Evolutionary conservation across 2,113 vertebrate species (phyloP).

Genomic region (Corythaeola cristata): DNA sequence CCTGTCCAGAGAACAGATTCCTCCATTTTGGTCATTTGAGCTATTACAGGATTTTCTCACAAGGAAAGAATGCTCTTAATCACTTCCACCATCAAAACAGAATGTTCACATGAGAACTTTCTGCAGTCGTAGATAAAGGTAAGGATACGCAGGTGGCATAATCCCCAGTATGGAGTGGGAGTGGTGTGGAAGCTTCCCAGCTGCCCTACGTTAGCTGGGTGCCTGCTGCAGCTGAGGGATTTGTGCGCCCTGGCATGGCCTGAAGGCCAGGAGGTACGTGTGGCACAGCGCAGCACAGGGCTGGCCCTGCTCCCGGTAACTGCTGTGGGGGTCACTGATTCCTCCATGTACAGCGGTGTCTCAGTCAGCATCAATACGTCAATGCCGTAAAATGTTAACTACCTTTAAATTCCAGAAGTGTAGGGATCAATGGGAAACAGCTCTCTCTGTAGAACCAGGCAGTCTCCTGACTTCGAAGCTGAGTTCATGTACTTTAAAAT

Average conservation of each 20-base stretch:
- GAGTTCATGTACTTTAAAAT: not conserved
- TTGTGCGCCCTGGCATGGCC: no score
- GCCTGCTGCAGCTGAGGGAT: no score
- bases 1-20: no score
- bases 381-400: not conserved
- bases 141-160: no score
- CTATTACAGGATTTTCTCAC: not conserved
- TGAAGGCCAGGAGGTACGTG: not conserved
- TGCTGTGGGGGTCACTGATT: not conserved
- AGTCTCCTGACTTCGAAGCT: not conserved
- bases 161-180: not conserved
- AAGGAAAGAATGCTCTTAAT: not conserved
- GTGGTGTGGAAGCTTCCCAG: not conserved
- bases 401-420: not conserved
- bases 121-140: no score
- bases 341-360: not conserved
- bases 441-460: not conserved
- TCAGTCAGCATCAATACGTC: no score
- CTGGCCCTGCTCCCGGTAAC: not conserved
- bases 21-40: not conserved
- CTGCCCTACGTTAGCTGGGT: rapidly evolving
- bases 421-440: not conserved
- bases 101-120: not conserved
- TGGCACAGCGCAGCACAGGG: not conserved
- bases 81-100: not conserved